Conservation (phyloP, 2,113 vertebrate species). For the Galemys pyrenaicus region DNA sequence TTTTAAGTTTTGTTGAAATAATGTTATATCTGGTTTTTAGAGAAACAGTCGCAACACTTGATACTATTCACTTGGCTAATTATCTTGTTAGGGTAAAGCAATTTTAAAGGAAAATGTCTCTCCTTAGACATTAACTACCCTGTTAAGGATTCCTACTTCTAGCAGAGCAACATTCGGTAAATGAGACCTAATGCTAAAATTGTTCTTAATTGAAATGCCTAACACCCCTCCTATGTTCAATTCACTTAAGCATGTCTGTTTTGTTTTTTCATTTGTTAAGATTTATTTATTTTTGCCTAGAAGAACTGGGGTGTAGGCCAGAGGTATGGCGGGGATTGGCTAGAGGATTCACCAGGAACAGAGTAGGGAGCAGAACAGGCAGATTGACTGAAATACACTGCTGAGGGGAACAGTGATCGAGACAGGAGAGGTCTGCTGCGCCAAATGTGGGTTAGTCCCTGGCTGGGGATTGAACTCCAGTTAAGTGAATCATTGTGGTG, state of each 20-base stretch:
- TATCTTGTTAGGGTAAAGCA: neutral
- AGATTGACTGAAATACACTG: too few species aligned
- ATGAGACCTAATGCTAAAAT: neutral
- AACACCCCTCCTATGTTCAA: neutral
- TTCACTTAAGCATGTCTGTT: neutral
- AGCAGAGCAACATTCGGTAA: neutral
- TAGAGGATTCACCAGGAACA: too few species aligned
- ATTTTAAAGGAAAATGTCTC: conserved; percentile 41
- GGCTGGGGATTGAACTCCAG: too few species aligned
- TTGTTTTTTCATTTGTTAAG: neutral
- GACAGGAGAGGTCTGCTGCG: too few species aligned
- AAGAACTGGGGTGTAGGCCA: too few species aligned
- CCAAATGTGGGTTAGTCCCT: too few species aligned
- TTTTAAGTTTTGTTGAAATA: conserved; percentile 36
- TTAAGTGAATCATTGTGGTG: too few species aligned
- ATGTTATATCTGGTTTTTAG: conserved; percentile 30
- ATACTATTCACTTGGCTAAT: conserved; percentile 1
- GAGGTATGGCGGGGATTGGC: too few species aligned
- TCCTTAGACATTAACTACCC: neutral
- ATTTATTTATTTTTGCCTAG: too few species aligned
- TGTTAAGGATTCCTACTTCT: neutral
- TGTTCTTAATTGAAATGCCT: neutral
- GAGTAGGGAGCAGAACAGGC: too few species aligned
- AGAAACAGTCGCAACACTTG: neutral
- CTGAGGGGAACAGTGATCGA: too few species aligned